Evolutionary conservation across 1,140 invertebrate genomes (phyloP).

Genomic region (Fopius arisanus): DNA sequence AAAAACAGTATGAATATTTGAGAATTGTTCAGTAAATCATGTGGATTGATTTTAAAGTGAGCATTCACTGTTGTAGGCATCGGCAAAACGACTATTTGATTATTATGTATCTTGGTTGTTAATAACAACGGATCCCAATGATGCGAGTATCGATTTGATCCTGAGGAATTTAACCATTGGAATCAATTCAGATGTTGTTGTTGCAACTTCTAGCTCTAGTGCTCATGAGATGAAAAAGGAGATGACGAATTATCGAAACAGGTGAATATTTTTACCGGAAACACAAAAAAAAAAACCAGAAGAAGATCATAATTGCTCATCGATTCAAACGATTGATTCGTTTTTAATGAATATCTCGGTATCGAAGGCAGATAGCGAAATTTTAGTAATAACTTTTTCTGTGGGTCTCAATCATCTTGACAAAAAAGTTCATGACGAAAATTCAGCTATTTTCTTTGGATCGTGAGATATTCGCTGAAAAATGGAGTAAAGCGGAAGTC

Average conservation of each 20-base stretch:
- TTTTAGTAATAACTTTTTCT: too few relatives aligned
- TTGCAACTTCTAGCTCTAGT: conserved; percentile 26
- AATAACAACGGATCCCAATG: conserved; percentile 26
- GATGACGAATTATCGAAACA: conserved; percentile 21
- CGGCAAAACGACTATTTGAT: conserved; percentile 36
- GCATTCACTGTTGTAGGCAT: conserved; percentile 24
- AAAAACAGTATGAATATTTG: conserved; percentile 22
- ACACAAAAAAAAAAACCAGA: too few relatives aligned
- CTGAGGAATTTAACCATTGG: conserved; percentile 37
- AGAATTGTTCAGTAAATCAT: conserved; percentile 7
- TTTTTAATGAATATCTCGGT: too few relatives aligned
- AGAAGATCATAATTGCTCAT: too few relatives aligned
- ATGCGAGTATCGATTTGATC: conserved; percentile 32
- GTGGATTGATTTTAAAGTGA: neutral
- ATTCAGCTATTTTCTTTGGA: neutral
- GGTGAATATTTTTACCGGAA: conserved; percentile 11
- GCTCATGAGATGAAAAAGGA: neutral
- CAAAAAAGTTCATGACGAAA: too few relatives aligned
- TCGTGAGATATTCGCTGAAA: neutral
- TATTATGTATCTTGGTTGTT: conserved; percentile 39
- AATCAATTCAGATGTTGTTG: conserved; percentile 37
- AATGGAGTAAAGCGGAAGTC: too few relatives aligned
- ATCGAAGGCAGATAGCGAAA: too few relatives aligned
- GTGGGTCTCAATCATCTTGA: too few relatives aligned
- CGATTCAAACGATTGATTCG: too few relatives aligned